These are phyloP conservation scores for Tenthredo distinguenda DNA, from an alignment of 2,888 invertebrate species.

Conservation along the genomic window DNA sequence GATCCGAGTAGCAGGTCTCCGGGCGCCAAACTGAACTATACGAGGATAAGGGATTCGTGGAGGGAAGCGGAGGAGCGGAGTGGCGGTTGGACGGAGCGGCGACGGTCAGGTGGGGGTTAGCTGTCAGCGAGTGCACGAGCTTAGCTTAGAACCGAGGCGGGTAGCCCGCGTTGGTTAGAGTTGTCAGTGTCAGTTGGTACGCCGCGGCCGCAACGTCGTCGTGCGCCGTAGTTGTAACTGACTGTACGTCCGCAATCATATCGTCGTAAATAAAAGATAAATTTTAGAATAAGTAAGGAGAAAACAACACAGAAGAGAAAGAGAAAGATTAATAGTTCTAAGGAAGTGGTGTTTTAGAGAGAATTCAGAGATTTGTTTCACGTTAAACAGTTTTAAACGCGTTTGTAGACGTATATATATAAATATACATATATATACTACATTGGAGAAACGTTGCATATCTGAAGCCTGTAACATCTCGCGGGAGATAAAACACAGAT, in stretches of 20 bases:
- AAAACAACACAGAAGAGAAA: not conserved
- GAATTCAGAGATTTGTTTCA: not conserved
- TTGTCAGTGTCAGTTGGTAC: conserved; percentile 73
- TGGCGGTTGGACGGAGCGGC: conserved; percentile 42
- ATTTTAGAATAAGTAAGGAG: not conserved
- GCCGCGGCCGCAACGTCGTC: conserved; percentile 63
- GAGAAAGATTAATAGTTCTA: not conserved
- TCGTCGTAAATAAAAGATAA: not conserved
- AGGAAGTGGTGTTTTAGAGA: not conserved
- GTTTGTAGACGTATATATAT: not conserved
- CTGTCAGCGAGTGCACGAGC: conserved; percentile 53
- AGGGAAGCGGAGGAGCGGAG: conserved; percentile 64
- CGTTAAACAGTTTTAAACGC: not conserved
- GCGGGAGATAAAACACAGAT: not conserved
- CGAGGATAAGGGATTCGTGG: conserved; percentile 49
- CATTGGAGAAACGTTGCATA: not conserved
- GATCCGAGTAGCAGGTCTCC: not conserved
- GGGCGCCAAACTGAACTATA: conserved; percentile 32
- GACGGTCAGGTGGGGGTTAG: conserved; percentile 59
- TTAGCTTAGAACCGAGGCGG: conserved; percentile 39
- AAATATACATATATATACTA: too few relatives aligned
- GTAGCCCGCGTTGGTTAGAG: conserved; percentile 13
- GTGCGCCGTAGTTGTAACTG: conserved; percentile 55
- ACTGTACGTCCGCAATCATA: conserved; percentile 55
- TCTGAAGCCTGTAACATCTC: not conserved